phyloP scores from a whole-genome alignment of 1,140 invertebrate species.

The Zaprionus kolodkinae region DNA sequence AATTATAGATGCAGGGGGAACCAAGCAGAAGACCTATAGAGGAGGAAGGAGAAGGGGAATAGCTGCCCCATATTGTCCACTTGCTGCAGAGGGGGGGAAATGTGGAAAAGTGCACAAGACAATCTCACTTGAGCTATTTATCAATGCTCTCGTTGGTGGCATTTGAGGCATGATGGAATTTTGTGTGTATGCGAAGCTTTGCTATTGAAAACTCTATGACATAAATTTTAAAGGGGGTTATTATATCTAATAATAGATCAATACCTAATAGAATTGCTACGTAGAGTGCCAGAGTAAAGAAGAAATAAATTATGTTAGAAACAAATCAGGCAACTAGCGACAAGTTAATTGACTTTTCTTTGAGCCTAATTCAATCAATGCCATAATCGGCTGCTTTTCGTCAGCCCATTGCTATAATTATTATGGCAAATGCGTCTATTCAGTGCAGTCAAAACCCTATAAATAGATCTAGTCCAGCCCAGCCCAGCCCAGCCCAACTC shows the following conservation, averaged over 20 bases:
- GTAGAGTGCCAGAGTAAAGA: neutral
- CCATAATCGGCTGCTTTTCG: neutral
- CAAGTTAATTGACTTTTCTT: conserved; percentile 2
- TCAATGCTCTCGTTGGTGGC: conserved; percentile 39
- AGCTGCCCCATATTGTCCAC: conserved; percentile 42
- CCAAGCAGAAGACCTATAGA: conserved; percentile 22
- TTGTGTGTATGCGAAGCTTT: conserved; percentile 18
- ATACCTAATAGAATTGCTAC: conserved; percentile 12
- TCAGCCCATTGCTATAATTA: neutral
- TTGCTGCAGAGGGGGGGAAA: conserved; percentile 40
- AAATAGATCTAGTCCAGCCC: conserved; percentile 8
- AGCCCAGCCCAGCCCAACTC: neutral
- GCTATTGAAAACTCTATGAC: conserved; percentile 31
- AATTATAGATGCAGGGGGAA: conserved; percentile 75
- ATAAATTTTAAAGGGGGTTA: no score
- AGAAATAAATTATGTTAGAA: neutral
- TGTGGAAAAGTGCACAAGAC: conserved; percentile 44
- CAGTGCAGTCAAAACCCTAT: conserved; percentile 22
- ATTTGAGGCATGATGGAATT: conserved; percentile 40
- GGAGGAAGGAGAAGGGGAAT: neutral
- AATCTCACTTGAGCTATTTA: conserved; percentile 57
- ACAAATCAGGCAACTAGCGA: no score
- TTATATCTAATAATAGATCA: conserved; percentile 10
- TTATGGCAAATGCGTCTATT: neutral
- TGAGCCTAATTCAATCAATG: neutral